phyloP scores from a whole-genome alignment of 2,888 invertebrate genomes.

The Lymantria dispar region DNA sequence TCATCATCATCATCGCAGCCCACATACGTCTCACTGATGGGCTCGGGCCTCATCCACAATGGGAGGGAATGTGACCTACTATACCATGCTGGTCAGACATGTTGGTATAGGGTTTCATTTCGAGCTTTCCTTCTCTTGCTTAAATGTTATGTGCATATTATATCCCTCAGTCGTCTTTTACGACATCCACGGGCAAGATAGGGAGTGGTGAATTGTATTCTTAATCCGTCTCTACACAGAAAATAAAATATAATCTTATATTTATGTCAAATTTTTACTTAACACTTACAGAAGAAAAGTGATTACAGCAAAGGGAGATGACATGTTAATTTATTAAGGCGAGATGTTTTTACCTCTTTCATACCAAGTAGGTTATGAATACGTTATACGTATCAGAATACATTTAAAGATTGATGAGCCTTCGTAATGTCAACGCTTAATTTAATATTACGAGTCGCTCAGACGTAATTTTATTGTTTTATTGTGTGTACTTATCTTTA shows the following conservation, averaged over 20 bases:
- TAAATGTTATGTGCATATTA: too few relatives aligned
- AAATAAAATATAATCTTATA: background rate
- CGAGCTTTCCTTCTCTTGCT: too few relatives aligned
- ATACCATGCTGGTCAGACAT: too few relatives aligned
- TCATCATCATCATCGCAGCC: too few relatives aligned
- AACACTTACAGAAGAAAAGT: constrained; percentile 33
- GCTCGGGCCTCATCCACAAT: too few relatives aligned
- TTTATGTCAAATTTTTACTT: background rate
- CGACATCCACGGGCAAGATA: too few relatives aligned
- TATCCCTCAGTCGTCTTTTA: too few relatives aligned
- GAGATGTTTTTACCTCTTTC: constrained; percentile 20
- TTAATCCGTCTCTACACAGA: too few relatives aligned
- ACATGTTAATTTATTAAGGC: constrained; percentile 63
- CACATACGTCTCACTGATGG: too few relatives aligned
- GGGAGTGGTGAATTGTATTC: too few relatives aligned
- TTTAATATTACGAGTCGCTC: constrained; percentile 50
- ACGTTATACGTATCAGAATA: constrained; percentile 53
- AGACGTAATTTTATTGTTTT: constrained; percentile 34
- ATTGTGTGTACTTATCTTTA: constrained; percentile 31
- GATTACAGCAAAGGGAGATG: constrained; percentile 54
- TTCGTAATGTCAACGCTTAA: constrained; percentile 56
- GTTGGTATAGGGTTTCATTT: too few relatives aligned
- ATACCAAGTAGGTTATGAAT: constrained; percentile 55
- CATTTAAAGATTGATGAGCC: constrained; percentile 57
- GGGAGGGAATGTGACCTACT: too few relatives aligned